phyloP scores from a whole-genome alignment of 1,140 invertebrate genomes.

The Protaetia brevitarsis region DNA sequence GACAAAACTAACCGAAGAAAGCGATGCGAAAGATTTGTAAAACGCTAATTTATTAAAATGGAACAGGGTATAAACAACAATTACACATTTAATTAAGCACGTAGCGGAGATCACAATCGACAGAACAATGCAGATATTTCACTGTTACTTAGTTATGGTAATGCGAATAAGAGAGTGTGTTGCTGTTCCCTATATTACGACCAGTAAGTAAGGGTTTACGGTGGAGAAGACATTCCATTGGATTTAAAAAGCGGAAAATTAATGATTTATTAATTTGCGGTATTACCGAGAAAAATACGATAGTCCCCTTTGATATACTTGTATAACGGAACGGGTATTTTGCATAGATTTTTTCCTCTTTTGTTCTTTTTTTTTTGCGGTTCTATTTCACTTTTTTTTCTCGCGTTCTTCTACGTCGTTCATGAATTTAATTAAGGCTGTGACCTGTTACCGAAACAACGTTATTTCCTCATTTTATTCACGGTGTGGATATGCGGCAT shows the following conservation, averaged over 20 bases:
- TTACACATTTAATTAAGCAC: constrained; percentile 39
- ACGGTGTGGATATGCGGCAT: neutral
- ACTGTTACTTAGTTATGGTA: constrained; percentile 41
- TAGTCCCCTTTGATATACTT: neutral
- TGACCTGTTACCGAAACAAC: constrained; percentile 4
- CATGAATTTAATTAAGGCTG: constrained; percentile 5
- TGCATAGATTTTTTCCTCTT: constrained; percentile 27
- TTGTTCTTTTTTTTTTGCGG: neutral
- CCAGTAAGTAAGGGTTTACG: neutral
- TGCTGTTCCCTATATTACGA: neutral
- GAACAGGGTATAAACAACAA: constrained; percentile 33
- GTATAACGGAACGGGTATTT: constrained; percentile 18
- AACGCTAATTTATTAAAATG: constrained; percentile 8
- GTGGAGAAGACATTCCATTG: constrained; percentile 21
- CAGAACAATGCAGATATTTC: constrained; percentile 39
- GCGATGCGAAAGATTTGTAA: neutral
- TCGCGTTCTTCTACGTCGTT: neutral
- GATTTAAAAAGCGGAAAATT: constrained; percentile 37
- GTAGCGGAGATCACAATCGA: constrained; percentile 34
- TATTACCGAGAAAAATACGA: constrained; percentile 10
- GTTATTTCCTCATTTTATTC: constrained; percentile 10
- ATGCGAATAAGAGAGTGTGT: constrained; percentile 26
- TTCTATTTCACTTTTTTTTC: neutral
- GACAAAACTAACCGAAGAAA: neutral
- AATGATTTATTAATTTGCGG: constrained; percentile 28